Evolutionary conservation across 2,888 invertebrate species (phyloP).

Genomic region (Aspidiotus rigidus): DNA sequence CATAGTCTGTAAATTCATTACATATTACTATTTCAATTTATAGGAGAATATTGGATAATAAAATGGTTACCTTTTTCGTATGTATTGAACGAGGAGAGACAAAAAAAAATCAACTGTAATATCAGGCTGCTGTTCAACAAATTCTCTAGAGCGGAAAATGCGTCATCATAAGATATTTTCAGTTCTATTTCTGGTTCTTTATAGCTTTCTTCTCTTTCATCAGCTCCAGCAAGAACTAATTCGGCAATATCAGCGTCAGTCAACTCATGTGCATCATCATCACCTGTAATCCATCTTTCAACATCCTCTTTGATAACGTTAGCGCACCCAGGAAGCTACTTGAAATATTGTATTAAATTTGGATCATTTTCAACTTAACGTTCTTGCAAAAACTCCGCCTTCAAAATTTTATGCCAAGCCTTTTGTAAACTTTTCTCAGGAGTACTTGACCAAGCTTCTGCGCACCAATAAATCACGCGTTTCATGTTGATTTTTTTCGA

Average conservation of each 20-base stretch:
- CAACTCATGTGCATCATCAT: neutral
- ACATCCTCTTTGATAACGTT: neutral
- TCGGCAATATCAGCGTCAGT: neutral
- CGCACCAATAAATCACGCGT: neutral
- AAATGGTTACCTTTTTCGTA: too few species aligned
- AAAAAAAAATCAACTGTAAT: too few species aligned
- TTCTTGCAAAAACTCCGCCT: neutral
- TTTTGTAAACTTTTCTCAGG: neutral
- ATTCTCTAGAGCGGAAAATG: neutral
- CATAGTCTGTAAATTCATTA: too few species aligned
- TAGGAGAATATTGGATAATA: too few species aligned
- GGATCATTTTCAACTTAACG: neutral
- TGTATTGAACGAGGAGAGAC: too few species aligned
- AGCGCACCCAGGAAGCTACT: neutral
- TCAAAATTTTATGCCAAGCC: neutral
- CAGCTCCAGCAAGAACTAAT: constrained; percentile 2
- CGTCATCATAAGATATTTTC: neutral
- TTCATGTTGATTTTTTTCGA: neutral
- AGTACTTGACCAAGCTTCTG: neutral
- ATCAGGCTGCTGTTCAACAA: neutral
- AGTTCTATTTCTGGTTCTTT: neutral
- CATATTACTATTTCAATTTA: too few species aligned
- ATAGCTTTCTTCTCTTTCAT: neutral
- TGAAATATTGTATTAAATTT: neutral
- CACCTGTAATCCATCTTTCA: neutral